A percentile compares a stretch with the other conserved stretches of the same genome.
phyloP scores from a whole-genome alignment of 2,113 vertebrate species.

The Gila orcuttii region DNA sequence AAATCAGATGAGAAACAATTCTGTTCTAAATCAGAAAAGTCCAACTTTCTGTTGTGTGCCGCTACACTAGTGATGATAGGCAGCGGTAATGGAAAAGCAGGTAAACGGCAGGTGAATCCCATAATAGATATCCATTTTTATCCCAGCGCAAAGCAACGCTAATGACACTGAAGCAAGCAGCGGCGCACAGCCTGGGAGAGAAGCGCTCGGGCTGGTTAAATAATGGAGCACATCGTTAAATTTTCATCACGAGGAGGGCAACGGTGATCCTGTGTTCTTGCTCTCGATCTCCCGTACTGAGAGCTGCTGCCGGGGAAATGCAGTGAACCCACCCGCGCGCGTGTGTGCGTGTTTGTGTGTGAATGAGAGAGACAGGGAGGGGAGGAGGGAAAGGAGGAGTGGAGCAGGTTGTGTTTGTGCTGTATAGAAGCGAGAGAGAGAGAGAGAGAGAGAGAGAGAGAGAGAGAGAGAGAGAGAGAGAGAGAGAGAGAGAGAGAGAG shows the following conservation, averaged over 20 bases:
- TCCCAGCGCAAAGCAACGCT: slow-evolving; percentile 41
- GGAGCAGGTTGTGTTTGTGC: slow-evolving; percentile 59
- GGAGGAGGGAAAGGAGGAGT: slow-evolving; percentile 47
- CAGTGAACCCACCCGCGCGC: slow-evolving; percentile 13
- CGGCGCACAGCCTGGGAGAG: slow-evolving; percentile 4
- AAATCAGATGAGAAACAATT: background rate
- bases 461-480: slow-evolving; percentile 30
- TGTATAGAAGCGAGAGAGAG: slow-evolving; percentile 30
- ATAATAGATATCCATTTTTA: slow-evolving; percentile 70
- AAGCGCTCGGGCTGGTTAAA: slow-evolving; percentile 56
- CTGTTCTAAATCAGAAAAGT: background rate
- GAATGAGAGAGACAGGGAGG: slow-evolving; percentile 49
- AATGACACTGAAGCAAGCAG: slow-evolving; percentile 48
- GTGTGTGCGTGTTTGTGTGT: slow-evolving; percentile 23
- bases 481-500: slow-evolving; percentile 34
- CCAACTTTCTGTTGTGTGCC: background rate
- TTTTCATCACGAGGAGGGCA: slow-evolving; percentile 53
- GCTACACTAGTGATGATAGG: background rate
- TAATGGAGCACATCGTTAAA: slow-evolving; percentile 68
- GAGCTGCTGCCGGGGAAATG: slow-evolving; percentile 50
- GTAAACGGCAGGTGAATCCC: slow-evolving; percentile 60
- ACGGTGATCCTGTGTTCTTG: slow-evolving; percentile 33
- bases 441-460: slow-evolving; percentile 26
- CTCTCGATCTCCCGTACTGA: slow-evolving; percentile 13
- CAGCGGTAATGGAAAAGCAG: slow-evolving; percentile 22